Base-by-base conservation (phyloP, 1,140 invertebrate genomes). In the Acromyrmex echinatior region DNA sequence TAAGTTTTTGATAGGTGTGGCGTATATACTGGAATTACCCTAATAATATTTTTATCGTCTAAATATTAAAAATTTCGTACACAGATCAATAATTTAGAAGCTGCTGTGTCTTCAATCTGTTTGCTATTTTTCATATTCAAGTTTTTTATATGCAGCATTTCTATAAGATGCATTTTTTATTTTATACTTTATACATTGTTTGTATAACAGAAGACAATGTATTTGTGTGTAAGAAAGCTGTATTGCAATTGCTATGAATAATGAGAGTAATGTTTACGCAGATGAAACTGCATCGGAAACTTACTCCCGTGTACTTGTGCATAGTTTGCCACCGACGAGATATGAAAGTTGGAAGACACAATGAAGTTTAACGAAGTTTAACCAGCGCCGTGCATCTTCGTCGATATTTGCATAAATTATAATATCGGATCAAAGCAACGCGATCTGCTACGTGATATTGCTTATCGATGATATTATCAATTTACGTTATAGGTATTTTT, bases 351-450 rank as follows among this genome's bases (percentile, higher is more conserved):
- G 51, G 65, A 81, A 71, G 79, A 71, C 53, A 71, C 65, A 68
- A 70, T 70, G 49, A 81, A 81, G 80, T 74, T 74, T 60, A 84
- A 63, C 80, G 60, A 74, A 84, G 80, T 84, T 84, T 74, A 84
- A 84, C 70, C 45, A 31, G 56, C 39, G 16, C 56, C 18, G 25
- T 76, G 70, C 70, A 62, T 62, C 39, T 84, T 51, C 39, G 77
- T 80, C 63, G 80, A 84, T 84, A 84, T 84, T 84, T 76, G 21
- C 79, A 82, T 73, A 49, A 76, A 84, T 84, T 84, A 63, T 84
- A 84, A 84, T 74, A 84, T 49, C 70, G 56, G 70, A 84, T 84
- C 56, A 76, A 84, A 84, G 56, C 70, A 35, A 62, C 70, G 56
- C 56, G 80, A 84, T 84, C 70, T 74, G 56, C 56, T 21, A 74